phyloP scores from a whole-genome alignment of 1,140 invertebrate genomes.

The Conus ventricosus region DNA sequence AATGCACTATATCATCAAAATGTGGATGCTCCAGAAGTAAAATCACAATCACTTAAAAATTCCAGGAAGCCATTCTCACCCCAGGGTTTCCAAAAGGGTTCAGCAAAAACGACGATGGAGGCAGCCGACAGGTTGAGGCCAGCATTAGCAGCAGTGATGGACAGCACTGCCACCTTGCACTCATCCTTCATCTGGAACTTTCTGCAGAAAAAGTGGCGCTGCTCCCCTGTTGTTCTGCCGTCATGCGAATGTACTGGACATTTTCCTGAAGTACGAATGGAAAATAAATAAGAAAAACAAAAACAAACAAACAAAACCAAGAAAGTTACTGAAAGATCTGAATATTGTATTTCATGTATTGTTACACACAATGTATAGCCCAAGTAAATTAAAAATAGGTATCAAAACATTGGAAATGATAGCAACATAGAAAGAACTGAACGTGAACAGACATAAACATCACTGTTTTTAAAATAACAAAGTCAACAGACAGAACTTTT shows the following conservation, averaged over 20 bases:
- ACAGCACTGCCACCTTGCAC: constrained; percentile 88
- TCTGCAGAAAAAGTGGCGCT: constrained; percentile 73
- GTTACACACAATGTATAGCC: neutral
- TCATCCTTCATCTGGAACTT: constrained; percentile 85
- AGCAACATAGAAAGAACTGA: no score
- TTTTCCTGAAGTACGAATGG: constrained; percentile 50
- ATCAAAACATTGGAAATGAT: no score
- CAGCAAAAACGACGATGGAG: constrained; percentile 93
- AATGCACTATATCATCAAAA: no score
- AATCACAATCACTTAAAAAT: no score
- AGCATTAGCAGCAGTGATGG: constrained; percentile 93
- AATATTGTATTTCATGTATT: neutral
- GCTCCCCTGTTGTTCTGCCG: constrained; percentile 66
- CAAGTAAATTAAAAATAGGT: no score
- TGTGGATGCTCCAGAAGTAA: no score
- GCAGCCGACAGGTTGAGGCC: constrained; percentile 90
- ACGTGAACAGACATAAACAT: no score
- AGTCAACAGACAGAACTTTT: no score
- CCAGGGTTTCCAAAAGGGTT: constrained; percentile 99
- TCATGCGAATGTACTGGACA: constrained; percentile 71
- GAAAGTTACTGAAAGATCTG: constrained; percentile 76
- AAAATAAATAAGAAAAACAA: constrained; percentile 71
- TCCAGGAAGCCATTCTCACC: constrained; percentile 67
- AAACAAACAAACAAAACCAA: no score
- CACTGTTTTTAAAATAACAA: no score